phyloP scores from a whole-genome alignment of 2,888 invertebrate genomes.

The Melanchra persicariae region DNA sequence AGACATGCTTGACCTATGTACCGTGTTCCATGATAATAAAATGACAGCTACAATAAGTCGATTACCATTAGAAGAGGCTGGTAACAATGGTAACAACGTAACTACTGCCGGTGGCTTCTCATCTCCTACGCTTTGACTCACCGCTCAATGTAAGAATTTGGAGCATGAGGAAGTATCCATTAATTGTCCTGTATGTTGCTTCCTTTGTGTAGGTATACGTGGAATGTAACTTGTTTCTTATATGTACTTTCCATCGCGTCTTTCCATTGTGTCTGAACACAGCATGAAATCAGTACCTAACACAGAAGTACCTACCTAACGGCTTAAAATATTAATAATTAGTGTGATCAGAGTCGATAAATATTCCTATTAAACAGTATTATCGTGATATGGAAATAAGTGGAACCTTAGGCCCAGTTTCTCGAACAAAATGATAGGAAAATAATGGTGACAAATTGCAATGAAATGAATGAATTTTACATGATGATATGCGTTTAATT shows the following conservation, averaged over 20 bases:
- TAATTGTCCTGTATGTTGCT: constrained; percentile 47
- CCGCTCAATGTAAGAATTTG: constrained; percentile 58
- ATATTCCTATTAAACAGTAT: background rate
- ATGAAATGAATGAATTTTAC: background rate
- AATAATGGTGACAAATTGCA: background rate
- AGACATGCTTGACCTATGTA: constrained; percentile 3
- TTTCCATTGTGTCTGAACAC: constrained; percentile 7
- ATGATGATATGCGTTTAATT: background rate
- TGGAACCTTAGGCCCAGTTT: background rate
- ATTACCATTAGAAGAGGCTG: constrained; percentile 18
- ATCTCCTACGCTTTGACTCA: constrained; percentile 60
- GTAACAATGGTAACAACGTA: constrained; percentile 26
- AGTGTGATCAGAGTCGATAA: background rate
- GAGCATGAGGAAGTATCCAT: constrained; percentile 64
- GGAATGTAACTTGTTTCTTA: constrained; percentile 35
- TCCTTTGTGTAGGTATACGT: constrained; percentile 49
- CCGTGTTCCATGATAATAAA: constrained; percentile 15
- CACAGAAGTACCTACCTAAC: background rate
- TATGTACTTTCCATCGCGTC: background rate
- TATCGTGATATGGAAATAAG: background rate
- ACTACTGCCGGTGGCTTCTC: constrained; percentile 38
- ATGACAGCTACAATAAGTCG: constrained; percentile 31
- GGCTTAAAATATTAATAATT: background rate
- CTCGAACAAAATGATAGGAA: background rate
- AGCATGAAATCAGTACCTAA: background rate